Evolutionary conservation across 2,888 invertebrate genomes (phyloP).

Genomic region (Acleris sparsana): DNA sequence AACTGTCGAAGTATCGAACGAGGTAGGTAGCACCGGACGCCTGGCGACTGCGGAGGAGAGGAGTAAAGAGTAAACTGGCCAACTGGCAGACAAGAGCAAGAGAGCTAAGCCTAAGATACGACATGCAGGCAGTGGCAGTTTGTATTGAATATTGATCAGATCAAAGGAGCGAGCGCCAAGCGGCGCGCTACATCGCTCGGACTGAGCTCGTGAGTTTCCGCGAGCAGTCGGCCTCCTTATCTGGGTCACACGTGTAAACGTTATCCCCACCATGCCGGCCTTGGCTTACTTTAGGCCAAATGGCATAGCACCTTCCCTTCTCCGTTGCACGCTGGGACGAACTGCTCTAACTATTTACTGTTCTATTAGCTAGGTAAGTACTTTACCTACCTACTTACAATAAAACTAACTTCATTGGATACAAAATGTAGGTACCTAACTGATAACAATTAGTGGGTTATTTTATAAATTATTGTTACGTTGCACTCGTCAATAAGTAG

Average conservation of each 20-base stretch:
- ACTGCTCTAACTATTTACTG: too few relatives aligned
- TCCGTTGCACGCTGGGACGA: slow-evolving; percentile 40
- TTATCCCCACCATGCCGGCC: slow-evolving; percentile 79
- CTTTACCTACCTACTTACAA: too few relatives aligned
- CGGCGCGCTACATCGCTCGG: slow-evolving; percentile 51
- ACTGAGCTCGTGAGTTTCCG: slow-evolving; percentile 64
- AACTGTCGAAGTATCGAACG: too few relatives aligned
- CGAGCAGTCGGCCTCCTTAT: slow-evolving; percentile 63
- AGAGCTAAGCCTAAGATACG: slow-evolving; percentile 47
- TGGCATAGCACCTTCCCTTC: slow-evolving; percentile 74
- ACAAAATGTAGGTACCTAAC: too few relatives aligned
- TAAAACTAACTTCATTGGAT: too few relatives aligned
- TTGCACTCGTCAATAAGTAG: too few relatives aligned
- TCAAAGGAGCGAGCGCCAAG: slow-evolving; percentile 53
- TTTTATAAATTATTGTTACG: too few relatives aligned
- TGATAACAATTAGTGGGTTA: too few relatives aligned
- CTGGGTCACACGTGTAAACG: slow-evolving; percentile 83
- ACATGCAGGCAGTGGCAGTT: slow-evolving; percentile 45
- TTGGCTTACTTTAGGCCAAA: slow-evolving; percentile 79
- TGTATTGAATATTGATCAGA: slow-evolving; percentile 73
- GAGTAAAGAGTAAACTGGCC: too few relatives aligned
- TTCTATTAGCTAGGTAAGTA: too few relatives aligned
- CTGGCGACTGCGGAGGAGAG: slow-evolving; percentile 5
- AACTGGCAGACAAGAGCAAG: slow-evolving; percentile 12
- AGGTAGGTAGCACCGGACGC: neutral